A percentile compares a stretch with the other conserved stretches of the same genome.
phyloP scores from a whole-genome alignment of 2,113 vertebrate genomes.

The Phyllostomus hastatus region DNA sequence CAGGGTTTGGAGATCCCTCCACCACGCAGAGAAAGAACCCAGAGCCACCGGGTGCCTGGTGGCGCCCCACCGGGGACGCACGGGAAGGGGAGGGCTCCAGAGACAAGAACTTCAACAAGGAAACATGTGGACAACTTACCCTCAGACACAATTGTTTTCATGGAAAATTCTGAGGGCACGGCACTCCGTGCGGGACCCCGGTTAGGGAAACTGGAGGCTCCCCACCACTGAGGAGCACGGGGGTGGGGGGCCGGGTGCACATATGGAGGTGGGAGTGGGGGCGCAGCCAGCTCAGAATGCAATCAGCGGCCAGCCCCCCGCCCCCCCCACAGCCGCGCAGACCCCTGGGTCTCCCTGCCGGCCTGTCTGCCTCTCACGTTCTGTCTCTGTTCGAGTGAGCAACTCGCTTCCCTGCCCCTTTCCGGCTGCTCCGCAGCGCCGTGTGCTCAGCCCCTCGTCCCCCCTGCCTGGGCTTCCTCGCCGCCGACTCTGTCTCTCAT shows the following conservation, averaged over 20 bases:
- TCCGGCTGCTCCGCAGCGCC: background rate
- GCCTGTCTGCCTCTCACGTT: background rate
- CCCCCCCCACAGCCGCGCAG: background rate
- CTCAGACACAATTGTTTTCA: background rate
- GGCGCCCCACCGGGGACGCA: accelerated
- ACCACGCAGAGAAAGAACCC: background rate
- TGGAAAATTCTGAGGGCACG: too few species aligned
- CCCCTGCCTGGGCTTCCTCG: background rate
- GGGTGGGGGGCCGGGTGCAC: accelerated
- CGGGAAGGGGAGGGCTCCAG: background rate
- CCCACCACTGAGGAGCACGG: background rate
- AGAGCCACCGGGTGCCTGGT: background rate
- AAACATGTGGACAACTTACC: background rate
- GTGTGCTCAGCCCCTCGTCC: background rate
- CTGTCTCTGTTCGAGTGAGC: background rate
- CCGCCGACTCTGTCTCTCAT: background rate
- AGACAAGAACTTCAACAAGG: background rate
- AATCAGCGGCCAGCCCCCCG: background rate
- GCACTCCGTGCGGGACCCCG: background rate
- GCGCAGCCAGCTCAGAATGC: background rate
- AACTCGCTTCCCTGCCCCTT: background rate
- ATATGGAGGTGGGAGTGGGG: accelerated
- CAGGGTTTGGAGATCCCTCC: background rate
- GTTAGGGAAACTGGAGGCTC: background rate
- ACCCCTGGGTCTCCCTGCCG: background rate